These are phyloP conservation scores for Laupala kohalensis DNA, from an alignment of 1,140 invertebrate species.

Conservation along the genomic window DNA sequence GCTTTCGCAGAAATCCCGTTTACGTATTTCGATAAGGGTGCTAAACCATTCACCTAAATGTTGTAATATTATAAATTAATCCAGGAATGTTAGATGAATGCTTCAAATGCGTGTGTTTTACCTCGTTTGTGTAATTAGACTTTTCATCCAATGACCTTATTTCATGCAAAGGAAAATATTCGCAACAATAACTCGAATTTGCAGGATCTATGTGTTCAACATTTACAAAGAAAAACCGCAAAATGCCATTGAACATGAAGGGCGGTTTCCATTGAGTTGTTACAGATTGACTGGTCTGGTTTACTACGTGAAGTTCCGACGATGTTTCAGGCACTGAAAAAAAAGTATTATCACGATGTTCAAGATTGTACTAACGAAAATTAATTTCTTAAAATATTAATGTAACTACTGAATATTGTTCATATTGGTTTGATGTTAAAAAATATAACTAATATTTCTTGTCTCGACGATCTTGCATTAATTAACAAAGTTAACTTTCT, in stretches of 20 bases:
- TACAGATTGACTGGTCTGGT: background rate
- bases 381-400: no score
- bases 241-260: background rate
- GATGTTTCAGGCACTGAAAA: constrained; percentile 1
- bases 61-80: no score
- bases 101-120: background rate
- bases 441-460: no score
- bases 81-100: no score
- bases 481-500: no score
- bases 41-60: no score
- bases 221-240: constrained; percentile 5
- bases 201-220: background rate
- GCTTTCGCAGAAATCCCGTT: no score
- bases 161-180: constrained; percentile 5
- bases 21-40: no score
- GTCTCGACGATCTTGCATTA: no score
- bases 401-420: no score
- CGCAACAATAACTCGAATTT: constrained; percentile 3
- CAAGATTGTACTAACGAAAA: no score
- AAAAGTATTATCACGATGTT: background rate
- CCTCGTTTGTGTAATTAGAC: background rate
- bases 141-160: background rate
- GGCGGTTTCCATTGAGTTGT: constrained; percentile 2
- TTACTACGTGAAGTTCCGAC: background rate
- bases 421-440: no score